A percentile compares a stretch with the other conserved stretches of the same genome.
Evolutionary conservation across 2,888 invertebrate genomes (phyloP).

Genomic region (Crossocerus cetratus): DNA sequence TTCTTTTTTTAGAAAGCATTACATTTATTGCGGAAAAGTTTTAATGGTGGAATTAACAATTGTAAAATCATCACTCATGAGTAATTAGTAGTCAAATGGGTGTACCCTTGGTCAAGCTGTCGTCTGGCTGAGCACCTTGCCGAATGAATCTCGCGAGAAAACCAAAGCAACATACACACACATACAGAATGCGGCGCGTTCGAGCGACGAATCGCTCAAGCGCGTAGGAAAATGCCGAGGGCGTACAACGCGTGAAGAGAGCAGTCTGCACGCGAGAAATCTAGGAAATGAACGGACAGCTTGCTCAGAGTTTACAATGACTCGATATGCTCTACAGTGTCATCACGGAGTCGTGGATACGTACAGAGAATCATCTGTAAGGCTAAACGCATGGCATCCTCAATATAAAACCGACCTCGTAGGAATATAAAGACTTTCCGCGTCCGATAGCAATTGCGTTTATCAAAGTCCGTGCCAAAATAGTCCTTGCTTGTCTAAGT

Average conservation of each 20-base stretch:
- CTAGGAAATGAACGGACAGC: slow-evolving; percentile 56
- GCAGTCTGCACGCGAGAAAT: slow-evolving; percentile 25
- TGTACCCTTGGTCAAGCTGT: slow-evolving; percentile 70
- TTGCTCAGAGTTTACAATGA: slow-evolving; percentile 72
- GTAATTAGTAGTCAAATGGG: slow-evolving; percentile 56
- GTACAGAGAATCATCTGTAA: slow-evolving; percentile 20
- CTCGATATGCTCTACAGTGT: slow-evolving; percentile 26
- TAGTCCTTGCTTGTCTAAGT: slow-evolving; percentile 53
- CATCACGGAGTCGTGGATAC: neutral
- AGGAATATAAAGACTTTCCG: slow-evolving; percentile 32
- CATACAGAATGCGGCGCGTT: too few species aligned
- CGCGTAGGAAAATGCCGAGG: too few species aligned
- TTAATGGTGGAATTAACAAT: slow-evolving; percentile 66
- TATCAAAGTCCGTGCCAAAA: slow-evolving; percentile 64
- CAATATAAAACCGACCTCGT: slow-evolving; percentile 43
- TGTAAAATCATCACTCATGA: slow-evolving; percentile 57
- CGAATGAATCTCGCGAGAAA: neutral
- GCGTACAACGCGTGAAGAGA: slow-evolving; percentile 15
- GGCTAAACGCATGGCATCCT: slow-evolving; percentile 21
- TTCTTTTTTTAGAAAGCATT: slow-evolving; percentile 73
- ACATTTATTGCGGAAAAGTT: slow-evolving; percentile 70
- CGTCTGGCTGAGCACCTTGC: slow-evolving; percentile 22
- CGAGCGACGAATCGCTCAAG: too few species aligned
- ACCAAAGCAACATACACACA: neutral
- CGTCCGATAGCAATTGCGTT: slow-evolving; percentile 27